phyloP scores from a whole-genome alignment of 2,113 vertebrate genomes.

The Pleuronectes platessa region DNA sequence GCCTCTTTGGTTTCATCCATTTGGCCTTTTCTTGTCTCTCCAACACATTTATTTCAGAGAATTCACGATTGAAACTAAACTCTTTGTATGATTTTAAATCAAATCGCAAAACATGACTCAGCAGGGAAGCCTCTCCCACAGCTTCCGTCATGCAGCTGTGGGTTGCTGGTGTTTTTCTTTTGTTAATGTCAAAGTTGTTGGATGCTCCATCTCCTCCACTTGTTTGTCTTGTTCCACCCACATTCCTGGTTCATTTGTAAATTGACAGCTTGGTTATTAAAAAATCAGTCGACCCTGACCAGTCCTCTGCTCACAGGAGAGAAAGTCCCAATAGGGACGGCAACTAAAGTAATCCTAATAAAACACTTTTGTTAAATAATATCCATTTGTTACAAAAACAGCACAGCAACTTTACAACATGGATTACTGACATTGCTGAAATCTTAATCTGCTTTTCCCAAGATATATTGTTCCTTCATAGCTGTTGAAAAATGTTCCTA shows the following conservation, averaged over 20 bases:
- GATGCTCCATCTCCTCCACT: constrained; percentile 5
- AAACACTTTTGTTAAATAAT: neutral
- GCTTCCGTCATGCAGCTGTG: neutral
- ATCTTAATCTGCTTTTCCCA: neutral
- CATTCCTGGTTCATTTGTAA: constrained; percentile 45
- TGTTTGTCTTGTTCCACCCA: constrained; percentile 20
- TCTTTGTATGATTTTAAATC: neutral
- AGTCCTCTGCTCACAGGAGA: constrained; percentile 19
- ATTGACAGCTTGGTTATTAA: constrained; percentile 57
- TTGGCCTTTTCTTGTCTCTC: neutral
- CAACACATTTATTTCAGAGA: neutral
- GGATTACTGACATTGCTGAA: neutral
- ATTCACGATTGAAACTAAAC: neutral
- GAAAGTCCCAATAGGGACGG: neutral
- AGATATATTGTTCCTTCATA: neutral
- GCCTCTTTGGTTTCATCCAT: constrained; percentile 1
- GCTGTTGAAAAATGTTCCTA: neutral
- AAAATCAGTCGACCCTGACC: constrained; percentile 44
- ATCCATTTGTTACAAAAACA: neutral
- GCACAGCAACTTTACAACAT: no score
- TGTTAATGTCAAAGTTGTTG: constrained; percentile 13
- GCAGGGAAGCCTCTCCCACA: neutral
- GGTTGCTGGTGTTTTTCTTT: neutral
- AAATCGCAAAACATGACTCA: neutral
- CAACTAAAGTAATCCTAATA: neutral